phyloP scores from a whole-genome alignment of 1,140 invertebrate genomes.

The Saccostrea glomerata region DNA sequence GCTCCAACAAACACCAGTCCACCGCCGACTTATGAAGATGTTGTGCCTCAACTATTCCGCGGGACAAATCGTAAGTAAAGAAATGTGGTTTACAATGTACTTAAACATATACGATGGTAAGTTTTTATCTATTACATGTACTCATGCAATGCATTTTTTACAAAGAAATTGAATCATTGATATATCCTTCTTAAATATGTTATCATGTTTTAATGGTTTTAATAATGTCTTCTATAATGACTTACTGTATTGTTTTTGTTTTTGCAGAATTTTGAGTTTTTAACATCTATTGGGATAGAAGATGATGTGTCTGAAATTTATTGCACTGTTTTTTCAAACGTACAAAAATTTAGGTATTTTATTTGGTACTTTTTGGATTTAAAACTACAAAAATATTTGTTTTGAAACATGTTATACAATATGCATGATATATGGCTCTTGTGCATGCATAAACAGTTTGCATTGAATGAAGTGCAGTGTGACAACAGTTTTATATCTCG shows the following conservation, averaged over 20 bases:
- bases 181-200: neutral
- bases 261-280: neutral
- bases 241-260: neutral
- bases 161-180: neutral
- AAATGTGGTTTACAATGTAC: neutral
- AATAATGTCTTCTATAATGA: neutral
- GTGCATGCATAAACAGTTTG: too few species aligned
- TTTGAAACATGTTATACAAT: too few species aligned
- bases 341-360: too few species aligned
- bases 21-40: neutral
- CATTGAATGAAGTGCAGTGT: too few species aligned
- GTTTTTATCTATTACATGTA: neutral
- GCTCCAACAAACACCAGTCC: neutral
- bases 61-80: neutral
- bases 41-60: neutral
- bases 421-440: too few species aligned
- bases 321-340: too few species aligned
- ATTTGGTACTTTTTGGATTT: too few species aligned
- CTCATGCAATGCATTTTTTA: neutral
- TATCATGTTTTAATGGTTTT: neutral
- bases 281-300: neutral
- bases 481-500: too few species aligned
- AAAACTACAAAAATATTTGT: too few species aligned
- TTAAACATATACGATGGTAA: neutral
- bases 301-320: too few species aligned